Evolutionary conservation across 1,140 invertebrate genomes (phyloP).

Genomic region (Coenobita brevimanus): DNA sequence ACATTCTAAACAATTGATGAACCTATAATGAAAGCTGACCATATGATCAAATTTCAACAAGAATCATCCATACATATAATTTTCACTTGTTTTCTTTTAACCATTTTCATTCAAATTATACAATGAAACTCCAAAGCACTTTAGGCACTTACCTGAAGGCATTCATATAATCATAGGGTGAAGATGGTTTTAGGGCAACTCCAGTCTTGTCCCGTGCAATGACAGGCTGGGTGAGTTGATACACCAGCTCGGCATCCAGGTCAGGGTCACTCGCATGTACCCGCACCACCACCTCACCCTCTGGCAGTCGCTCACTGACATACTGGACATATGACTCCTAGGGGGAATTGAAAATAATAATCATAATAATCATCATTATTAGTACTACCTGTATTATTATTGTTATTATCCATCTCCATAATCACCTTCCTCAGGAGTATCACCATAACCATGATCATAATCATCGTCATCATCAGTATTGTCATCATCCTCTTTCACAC

Average conservation of each 20-base stretch:
- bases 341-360: neutral
- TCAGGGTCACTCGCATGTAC: constrained; percentile 83
- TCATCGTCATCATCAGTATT: too few relatives aligned
- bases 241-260: constrained; percentile 80
- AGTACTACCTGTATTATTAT: too few relatives aligned
- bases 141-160: constrained; percentile 77
- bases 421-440: too few relatives aligned
- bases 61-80: neutral
- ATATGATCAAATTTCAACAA: neutral
- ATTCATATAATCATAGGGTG: constrained; percentile 79
- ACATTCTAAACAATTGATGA: neutral
- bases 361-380: too few relatives aligned
- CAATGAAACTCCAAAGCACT: too few relatives aligned
- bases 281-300: constrained; percentile 76
- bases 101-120: too few relatives aligned
- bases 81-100: neutral
- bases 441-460: too few relatives aligned
- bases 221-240: constrained; percentile 81
- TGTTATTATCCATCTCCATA: too few relatives aligned
- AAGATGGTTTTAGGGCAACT: constrained; percentile 70
- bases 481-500: too few relatives aligned
- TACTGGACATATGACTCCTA: constrained; percentile 68
- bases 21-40: neutral
- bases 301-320: constrained; percentile 65
- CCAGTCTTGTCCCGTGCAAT: constrained; percentile 85